A percentile compares a stretch with the other conserved stretches of the same genome.
These are phyloP conservation scores for Papilio xuthus DNA, from an alignment of 1,140 invertebrate species.

Conservation along the genomic window DNA sequence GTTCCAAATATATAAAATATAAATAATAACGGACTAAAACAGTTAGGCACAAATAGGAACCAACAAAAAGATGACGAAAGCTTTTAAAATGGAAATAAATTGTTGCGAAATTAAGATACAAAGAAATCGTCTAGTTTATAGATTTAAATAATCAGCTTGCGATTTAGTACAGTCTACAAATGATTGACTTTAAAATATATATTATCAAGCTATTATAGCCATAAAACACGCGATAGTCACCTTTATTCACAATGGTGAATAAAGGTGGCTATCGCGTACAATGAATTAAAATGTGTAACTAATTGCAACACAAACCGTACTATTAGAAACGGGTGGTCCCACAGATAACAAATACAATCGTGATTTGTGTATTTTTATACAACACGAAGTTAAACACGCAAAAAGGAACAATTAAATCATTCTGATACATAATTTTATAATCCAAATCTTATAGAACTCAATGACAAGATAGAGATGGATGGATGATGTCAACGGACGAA, in stretches of 20 bases:
- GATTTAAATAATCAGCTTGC: slow-evolving; percentile 24
- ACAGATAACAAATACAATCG: slow-evolving; percentile 22
- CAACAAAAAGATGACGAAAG: background rate
- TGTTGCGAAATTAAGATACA: slow-evolving; percentile 11
- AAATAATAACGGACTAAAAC: slow-evolving; percentile 1
- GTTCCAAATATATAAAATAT: background rate
- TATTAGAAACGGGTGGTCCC: slow-evolving; percentile 31
- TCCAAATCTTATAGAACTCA: no score
- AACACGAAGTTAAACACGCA: background rate
- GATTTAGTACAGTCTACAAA: slow-evolving; percentile 24
- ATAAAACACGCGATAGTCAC: no score
- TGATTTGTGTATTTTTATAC: background rate
- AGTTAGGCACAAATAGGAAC: background rate
- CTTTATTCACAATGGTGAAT: background rate
- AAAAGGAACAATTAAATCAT: background rate
- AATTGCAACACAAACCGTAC: slow-evolving; percentile 22
- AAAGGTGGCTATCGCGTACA: background rate
- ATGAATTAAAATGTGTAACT: slow-evolving; percentile 28
- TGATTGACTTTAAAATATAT: slow-evolving; percentile 2
- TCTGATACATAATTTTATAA: background rate
- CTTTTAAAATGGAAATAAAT: slow-evolving; percentile 11
- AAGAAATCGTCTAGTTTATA: slow-evolving; percentile 14
- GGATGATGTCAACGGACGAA: no score
- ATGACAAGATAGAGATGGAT: no score
- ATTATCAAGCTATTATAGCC: background rate